Evolutionary conservation across 2,797 vertebrate genomes (phyloP), one percentile per base, ranked within the genome.

Genomic region (Chelon auratus): DNA sequence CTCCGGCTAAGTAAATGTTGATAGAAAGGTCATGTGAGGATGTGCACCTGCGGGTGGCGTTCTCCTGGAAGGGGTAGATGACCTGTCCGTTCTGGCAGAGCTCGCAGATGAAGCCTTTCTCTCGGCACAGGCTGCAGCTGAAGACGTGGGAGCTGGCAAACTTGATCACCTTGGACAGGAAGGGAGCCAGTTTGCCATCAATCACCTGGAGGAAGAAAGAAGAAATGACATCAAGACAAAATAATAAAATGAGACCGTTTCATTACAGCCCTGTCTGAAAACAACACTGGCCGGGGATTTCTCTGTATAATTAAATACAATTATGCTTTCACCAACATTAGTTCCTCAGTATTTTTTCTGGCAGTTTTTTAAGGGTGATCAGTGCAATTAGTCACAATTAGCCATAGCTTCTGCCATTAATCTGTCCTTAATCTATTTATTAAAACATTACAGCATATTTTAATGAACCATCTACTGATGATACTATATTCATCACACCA

Each of bases 51-150:
- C 94, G 97, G 74, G 97, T 98, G 88, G 96, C 94, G 72, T 91
- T 95, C 89, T 98, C 97, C 89, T 99, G 97, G 87, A 99, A 99
- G 40, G 98, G 98, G 87, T 99, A 99, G 84, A 99, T 96, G 88
- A 99, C 96, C 91, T 98, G 97, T 70, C 95, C 94, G 2, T 96
- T 96, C 78, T 97, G 97, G 87, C 98, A 99, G 70, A 99, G 96
- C 91, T 99, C 98, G 56, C 98, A 99, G 93, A 99, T 96, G 93
- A 99, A 99, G 56, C 98, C 98, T 83, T 99, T 99, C 90, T 99
- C 97, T 84, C 97, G 96, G 88, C 98, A 99, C 72, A 98, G 94
- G 68, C 97, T 98, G 94, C 98, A 99, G 94, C 94, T 96, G 88
- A 98, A 97, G 30, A 99, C 98, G 0, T 99, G 98, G 9, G 96